Conservation (phyloP, 2,888 invertebrate genomes). For the Taphrorychus bicolor region DNA sequence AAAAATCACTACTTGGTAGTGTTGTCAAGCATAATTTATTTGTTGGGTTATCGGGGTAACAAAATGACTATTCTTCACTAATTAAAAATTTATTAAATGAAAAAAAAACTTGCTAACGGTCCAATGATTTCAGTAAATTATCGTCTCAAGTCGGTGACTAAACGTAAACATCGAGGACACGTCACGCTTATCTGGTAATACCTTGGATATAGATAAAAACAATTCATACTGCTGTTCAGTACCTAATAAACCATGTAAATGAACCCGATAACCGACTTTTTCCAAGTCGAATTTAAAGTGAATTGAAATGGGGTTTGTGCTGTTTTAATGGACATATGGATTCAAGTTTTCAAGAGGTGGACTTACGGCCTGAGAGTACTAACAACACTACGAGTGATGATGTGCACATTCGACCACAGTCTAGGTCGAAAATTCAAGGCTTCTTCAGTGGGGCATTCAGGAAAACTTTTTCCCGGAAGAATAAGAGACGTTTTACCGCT, state of each 20-base stretch:
- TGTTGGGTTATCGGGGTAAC: no score
- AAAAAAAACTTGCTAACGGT: no score
- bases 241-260: constrained; percentile 3
- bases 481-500: constrained; percentile 28
- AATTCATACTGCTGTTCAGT: not conserved
- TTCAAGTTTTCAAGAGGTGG: constrained; percentile 20
- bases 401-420: not conserved
- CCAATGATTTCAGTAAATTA: no score
- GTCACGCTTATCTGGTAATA: not conserved
- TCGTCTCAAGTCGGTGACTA: no score
- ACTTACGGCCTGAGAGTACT: constrained; percentile 5
- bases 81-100: no score
- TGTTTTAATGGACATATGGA: constrained; percentile 1
- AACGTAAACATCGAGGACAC: not conserved
- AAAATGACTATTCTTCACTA: no score
- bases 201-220: not conserved
- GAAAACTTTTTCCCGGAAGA: constrained; percentile 12
- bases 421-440: constrained; percentile 11
- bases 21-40: no score
- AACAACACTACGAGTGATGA: not conserved
- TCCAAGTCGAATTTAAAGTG: not conserved
- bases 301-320: not conserved
- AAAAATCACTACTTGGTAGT: no score
- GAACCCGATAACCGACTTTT: not conserved
- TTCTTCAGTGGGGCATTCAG: constrained; percentile 10